A percentile compares a stretch with the other conserved stretches of the same genome.
phyloP scores from a whole-genome alignment of 2,888 invertebrate genomes.

The Diarsia rubi region DNA sequence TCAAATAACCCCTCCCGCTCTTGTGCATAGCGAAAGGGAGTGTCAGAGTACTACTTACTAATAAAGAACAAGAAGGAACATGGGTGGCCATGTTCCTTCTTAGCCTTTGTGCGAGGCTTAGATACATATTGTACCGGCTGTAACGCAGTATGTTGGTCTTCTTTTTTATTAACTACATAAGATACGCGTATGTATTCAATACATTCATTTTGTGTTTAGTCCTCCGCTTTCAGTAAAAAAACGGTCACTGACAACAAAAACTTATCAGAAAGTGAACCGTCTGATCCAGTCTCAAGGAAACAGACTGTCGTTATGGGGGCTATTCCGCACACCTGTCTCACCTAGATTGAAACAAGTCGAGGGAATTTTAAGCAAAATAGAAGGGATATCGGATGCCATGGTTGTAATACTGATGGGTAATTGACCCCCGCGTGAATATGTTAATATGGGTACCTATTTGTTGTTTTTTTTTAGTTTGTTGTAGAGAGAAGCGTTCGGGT shows the following conservation, averaged over 20 bases:
- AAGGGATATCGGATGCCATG: conserved; percentile 22
- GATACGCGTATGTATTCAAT: too few relatives aligned
- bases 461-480: neutral
- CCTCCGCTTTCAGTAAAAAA: neutral
- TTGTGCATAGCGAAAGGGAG: too few relatives aligned
- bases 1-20: too few relatives aligned
- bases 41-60: too few relatives aligned
- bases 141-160: too few relatives aligned
- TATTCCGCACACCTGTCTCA: conserved; percentile 74
- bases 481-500: too few relatives aligned
- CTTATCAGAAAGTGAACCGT: neutral
- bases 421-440: conserved; percentile 26
- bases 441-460: neutral
- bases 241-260: neutral
- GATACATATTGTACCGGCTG: too few relatives aligned
- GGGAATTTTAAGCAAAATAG: conserved; percentile 53
- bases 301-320: conserved; percentile 66
- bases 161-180: too few relatives aligned
- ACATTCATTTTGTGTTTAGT: too few relatives aligned
- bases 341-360: conserved; percentile 64
- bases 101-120: too few relatives aligned
- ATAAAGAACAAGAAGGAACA: too few relatives aligned
- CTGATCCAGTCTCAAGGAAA: conserved; percentile 37
- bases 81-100: too few relatives aligned
- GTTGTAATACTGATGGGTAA: conserved; percentile 31